Evolutionary conservation across 2,888 invertebrate species (phyloP).

Genomic region (Diabrotica balteata): DNA sequence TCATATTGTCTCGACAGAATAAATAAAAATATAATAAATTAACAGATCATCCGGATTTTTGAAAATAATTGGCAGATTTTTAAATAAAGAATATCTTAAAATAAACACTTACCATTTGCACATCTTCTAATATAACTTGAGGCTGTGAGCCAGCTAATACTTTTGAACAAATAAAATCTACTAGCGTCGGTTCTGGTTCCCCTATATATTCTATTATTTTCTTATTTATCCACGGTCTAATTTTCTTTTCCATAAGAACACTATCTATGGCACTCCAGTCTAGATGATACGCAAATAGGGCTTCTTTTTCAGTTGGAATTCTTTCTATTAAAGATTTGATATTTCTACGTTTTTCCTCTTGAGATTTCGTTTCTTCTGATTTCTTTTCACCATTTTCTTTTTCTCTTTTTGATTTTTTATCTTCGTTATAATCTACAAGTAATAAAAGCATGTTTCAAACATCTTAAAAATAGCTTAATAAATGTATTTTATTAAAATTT

Average conservation of each 20-base stretch:
- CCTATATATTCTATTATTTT: constrained; percentile 99
- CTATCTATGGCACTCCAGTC: constrained; percentile 85
- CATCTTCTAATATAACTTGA: constrained; percentile 95
- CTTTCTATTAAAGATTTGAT: constrained; percentile 97
- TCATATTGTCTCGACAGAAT: no score
- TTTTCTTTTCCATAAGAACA: constrained; percentile 90
- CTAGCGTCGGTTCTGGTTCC: constrained; percentile 96
- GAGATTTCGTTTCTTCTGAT: constrained; percentile 71
- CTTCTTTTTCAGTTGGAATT: constrained; percentile 97
- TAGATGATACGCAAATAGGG: constrained; percentile 92
- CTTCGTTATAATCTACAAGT: constrained; percentile 68
- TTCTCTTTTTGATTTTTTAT: constrained; percentile 55
- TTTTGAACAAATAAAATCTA: constrained; percentile 99
- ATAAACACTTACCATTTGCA: constrained; percentile 84
- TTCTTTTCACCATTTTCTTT: constrained; percentile 61
- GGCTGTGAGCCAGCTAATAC: constrained; percentile 93
- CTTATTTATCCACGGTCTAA: constrained; percentile 99
- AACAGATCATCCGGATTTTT: no score
- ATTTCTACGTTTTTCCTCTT: constrained; percentile 95
- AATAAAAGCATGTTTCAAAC: neutral
- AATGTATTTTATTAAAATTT: no score
- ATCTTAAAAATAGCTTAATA: no score
- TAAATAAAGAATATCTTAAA: no score
- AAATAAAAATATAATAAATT: no score
- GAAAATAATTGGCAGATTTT: no score